Evolutionary conservation across 2,113 vertebrate genomes (phyloP).

Genomic region (Prietella phreatophila): DNA sequence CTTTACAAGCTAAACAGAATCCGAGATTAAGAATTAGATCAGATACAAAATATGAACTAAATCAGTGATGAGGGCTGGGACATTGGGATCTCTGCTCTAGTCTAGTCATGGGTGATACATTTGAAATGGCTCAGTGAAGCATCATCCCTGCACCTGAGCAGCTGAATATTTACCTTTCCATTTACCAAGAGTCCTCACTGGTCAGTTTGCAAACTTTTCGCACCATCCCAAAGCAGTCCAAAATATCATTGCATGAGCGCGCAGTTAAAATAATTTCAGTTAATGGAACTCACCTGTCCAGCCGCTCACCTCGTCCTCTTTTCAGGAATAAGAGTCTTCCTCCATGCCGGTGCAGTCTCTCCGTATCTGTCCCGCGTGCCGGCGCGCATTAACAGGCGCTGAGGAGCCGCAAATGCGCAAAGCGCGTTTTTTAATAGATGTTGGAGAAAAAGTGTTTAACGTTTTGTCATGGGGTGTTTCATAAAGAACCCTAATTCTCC

Average conservation of each 20-base stretch:
- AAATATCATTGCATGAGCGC: not conserved
- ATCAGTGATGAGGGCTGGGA: not conserved
- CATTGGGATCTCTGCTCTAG: not conserved
- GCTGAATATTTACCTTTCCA: not conserved
- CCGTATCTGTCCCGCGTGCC: slow-evolving; percentile 26
- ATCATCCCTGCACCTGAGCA: not conserved
- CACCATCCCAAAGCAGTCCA: not conserved
- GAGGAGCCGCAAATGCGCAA: not conserved
- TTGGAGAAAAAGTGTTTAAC: slow-evolving; percentile 46
- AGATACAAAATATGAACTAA: not conserved
- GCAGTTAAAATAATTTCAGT: not conserved
- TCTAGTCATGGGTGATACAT: not conserved
- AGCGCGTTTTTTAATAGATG: slow-evolving; percentile 16
- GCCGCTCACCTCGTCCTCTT: slow-evolving; percentile 1
- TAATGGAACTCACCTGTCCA: slow-evolving; percentile 15
- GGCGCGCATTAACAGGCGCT: slow-evolving; percentile 11
- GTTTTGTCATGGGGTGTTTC: not conserved
- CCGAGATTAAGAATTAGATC: not conserved
- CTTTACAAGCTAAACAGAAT: not conserved
- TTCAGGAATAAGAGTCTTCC: not conserved
- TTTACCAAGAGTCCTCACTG: not conserved
- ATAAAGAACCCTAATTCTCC: not conserved
- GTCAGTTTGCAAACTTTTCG: slow-evolving; percentile 24
- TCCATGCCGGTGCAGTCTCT: slow-evolving; percentile 24
- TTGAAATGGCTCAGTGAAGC: not conserved